Evolutionary conservation across 2,113 vertebrate species (phyloP).

Genomic region (Henicopernis longicauda): DNA sequence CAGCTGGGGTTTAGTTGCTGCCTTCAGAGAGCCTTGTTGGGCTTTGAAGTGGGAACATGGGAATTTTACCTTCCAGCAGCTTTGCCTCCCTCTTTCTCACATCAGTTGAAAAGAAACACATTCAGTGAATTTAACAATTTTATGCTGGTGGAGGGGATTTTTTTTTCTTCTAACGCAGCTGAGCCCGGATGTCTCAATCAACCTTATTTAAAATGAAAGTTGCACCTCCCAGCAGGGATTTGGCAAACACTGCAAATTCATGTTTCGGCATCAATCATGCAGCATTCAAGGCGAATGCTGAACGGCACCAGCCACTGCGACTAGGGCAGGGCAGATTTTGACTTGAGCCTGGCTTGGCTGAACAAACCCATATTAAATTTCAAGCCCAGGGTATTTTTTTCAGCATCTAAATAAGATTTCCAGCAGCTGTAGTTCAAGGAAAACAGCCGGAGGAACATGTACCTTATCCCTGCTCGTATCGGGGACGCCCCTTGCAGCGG

Average conservation of each 20-base stretch:
- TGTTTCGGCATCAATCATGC: background rate
- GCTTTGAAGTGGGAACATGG: accelerated
- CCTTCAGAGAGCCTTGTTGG: accelerated
- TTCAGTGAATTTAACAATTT: background rate
- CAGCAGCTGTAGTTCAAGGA: background rate
- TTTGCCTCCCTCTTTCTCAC: background rate
- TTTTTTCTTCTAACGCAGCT: background rate
- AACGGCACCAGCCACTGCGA: background rate
- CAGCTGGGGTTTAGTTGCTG: background rate
- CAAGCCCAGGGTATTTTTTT: background rate
- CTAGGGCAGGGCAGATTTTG: background rate
- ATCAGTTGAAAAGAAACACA: background rate
- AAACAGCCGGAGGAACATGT: background rate
- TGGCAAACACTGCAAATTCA: background rate
- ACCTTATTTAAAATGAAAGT: background rate
- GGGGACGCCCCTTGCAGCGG: background rate
- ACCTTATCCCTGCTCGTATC: background rate
- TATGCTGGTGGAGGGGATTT: accelerated
- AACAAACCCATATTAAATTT: background rate
- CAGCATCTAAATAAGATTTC: background rate
- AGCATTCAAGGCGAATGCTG: background rate
- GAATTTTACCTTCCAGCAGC: background rate
- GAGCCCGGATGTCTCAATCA: background rate
- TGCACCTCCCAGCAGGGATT: background rate
- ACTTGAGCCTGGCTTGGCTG: background rate